Evolutionary conservation across 2,797 vertebrate species (phyloP), one percentile per base, ranked within the genome.

Genomic region (Carapus acus): DNA sequence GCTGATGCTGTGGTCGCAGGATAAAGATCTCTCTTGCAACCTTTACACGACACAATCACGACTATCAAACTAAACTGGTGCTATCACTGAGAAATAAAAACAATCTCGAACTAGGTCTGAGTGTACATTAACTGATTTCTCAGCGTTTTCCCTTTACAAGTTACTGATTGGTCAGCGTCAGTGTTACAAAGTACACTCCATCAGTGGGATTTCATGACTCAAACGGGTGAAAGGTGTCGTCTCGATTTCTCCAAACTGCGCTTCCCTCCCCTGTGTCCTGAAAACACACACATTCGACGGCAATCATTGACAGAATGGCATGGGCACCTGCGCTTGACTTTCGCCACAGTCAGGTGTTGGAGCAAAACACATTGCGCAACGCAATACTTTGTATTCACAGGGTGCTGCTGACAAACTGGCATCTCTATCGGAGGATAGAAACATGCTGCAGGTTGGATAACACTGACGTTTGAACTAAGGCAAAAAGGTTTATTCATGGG

Each of bases 401-500:
- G 23, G 27, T 20, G 2, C 6, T 6, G 14, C 31, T 33, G 45
- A 34, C 46, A 36, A 20, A 21, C 57, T 70, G 37, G 63, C 43
- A 54, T 58, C 48, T 65, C 8, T 24, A 17, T 39, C n/a, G 49
- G 27, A 55, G 60, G 48, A 49, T n/a, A 7, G 22, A 45, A 48
- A 43, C 41, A 46, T 27, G 13, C 14, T 39, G 18, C 44, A n/a
- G 6, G 20, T 27, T 42, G 19, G 23, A 17, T 22, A 38, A 59
- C 46, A 18, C 46, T 48, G 65, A 69, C 58, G 46, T 59, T 46
- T 45, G 69, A 71, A 61, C 16, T 4, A 36, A 36, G 14, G 31
- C 27, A 64, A 62, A 71, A 58, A 49, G 49, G 43, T 68, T 22
- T 37, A 69, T 40, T 62, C 31, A 60, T 24, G 43, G 57, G 62